These are phyloP conservation scores for Chaetura pelagica DNA, from an alignment of 2,113 vertebrate species.

Conservation along the genomic window DNA sequence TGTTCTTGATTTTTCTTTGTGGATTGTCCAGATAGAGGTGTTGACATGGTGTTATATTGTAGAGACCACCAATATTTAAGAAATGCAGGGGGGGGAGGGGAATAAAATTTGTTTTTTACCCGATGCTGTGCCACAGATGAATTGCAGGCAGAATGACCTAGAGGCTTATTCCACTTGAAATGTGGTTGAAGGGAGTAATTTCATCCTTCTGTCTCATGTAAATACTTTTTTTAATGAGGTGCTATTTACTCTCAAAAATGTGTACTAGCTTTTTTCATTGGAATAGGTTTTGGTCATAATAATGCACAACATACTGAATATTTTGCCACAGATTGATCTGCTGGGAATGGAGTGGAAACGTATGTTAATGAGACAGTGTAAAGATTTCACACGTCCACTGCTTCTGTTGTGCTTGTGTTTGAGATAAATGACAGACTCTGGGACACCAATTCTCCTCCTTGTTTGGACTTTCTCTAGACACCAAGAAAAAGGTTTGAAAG, in stretches of 20 bases:
- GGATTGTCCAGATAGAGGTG: constrained; percentile 1
- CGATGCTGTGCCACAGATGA: not conserved
- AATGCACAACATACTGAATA: not conserved
- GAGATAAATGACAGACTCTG: constrained; percentile 13
- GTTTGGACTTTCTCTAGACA: constrained; percentile 8
- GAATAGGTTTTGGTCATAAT: not conserved
- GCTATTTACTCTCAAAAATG: not conserved
- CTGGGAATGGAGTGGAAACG: not conserved
- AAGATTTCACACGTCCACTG: constrained; percentile 23
- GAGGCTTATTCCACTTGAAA: not conserved
- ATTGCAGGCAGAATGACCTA: not conserved
- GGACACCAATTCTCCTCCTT: not conserved
- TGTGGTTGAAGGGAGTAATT: not conserved
- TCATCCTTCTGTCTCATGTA: not conserved
- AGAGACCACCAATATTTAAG: not conserved
- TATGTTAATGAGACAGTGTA: constrained; percentile 29
- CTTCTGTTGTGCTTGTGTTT: not conserved
- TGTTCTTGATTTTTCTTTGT: constrained; percentile 20
- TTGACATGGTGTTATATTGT: not conserved
- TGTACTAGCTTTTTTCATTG: not conserved
- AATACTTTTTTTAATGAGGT: not conserved
- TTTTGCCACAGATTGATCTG: not conserved
- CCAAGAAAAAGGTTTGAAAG: not conserved
- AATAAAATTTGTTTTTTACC: not conserved
- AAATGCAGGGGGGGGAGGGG: not conserved